phyloP scores from a whole-genome alignment of 2,113 vertebrate species.

The Spea bombifrons region DNA sequence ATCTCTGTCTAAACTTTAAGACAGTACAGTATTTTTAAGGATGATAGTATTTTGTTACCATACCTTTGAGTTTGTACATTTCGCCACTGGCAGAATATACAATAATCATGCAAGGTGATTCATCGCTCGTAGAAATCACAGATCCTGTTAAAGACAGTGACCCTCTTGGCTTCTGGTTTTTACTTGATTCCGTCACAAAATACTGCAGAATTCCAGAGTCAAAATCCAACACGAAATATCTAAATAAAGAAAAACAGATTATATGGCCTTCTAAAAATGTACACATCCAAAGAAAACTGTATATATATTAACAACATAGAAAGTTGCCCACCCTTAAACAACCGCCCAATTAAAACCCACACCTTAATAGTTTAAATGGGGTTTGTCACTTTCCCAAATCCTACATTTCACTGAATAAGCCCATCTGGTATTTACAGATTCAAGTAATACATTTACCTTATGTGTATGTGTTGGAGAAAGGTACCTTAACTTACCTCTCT shows the following conservation, averaged over 20 bases:
- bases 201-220: conserved; percentile 88
- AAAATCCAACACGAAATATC: conserved; percentile 87
- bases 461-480: too few relatives aligned
- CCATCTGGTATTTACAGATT: too few relatives aligned
- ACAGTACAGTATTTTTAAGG: too few relatives aligned
- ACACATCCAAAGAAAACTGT: not conserved
- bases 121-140: conserved; percentile 81
- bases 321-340: too few relatives aligned
- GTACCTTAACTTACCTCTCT: too few relatives aligned
- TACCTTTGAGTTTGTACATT: conserved; percentile 93
- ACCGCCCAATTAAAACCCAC: too few relatives aligned
- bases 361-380: too few relatives aligned
- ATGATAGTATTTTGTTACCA: not conserved
- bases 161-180: conserved; percentile 88
- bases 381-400: too few relatives aligned
- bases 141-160: conserved; percentile 85
- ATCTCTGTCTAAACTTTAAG: too few relatives aligned
- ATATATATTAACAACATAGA: too few relatives aligned
- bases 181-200: conserved; percentile 88
- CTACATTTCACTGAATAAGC: too few relatives aligned
- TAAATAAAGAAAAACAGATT: conserved; percentile 48
- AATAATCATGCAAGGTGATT: conserved; percentile 88
- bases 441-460: too few relatives aligned
- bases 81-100: conserved; percentile 86
- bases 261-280: not conserved